phyloP scores from a whole-genome alignment of 2,888 invertebrate genomes.

The Macrosiphum euphorbiae region DNA sequence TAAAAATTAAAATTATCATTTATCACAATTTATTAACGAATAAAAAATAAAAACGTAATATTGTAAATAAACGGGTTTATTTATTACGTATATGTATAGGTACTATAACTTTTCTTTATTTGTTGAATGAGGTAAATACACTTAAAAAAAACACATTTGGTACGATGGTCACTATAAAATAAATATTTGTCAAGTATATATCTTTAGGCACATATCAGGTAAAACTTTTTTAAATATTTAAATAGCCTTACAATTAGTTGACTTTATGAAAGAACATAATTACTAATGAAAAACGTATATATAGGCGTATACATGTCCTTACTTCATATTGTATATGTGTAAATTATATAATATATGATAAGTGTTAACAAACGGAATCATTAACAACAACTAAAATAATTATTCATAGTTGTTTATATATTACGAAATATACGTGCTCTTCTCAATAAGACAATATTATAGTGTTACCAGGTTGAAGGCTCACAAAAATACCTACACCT shows the following conservation, averaged over 20 bases:
- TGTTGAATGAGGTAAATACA: not conserved
- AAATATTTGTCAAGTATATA: slow-evolving; percentile 8
- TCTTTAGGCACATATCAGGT: not conserved
- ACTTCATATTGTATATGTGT: not conserved
- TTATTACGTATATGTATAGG: not conserved
- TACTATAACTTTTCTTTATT: not conserved
- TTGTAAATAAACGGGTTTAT: not conserved
- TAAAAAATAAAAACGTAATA: not conserved
- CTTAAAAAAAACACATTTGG: not conserved
- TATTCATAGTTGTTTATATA: slow-evolving; percentile 1
- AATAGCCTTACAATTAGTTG: slow-evolving; percentile 19
- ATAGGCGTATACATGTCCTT: not conserved
- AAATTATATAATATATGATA: not conserved
- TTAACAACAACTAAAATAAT: slow-evolving; percentile 4
- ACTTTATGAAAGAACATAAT: slow-evolving; percentile 27
- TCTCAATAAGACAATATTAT: not conserved
- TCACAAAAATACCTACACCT: not conserved
- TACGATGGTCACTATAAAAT: not conserved
- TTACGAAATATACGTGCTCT: not conserved
- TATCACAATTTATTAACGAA: not conserved
- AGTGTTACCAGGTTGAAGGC: not conserved
- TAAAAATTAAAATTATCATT: not conserved
- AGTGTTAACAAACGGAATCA: slow-evolving; percentile 38
- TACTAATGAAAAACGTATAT: not conserved
- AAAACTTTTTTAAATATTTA: slow-evolving; percentile 28